A percentile compares a stretch with the other conserved stretches of the same genome.
Evolutionary conservation across 1,140 invertebrate genomes (phyloP).

Genomic region (Diabrotica undecimpunctata): DNA sequence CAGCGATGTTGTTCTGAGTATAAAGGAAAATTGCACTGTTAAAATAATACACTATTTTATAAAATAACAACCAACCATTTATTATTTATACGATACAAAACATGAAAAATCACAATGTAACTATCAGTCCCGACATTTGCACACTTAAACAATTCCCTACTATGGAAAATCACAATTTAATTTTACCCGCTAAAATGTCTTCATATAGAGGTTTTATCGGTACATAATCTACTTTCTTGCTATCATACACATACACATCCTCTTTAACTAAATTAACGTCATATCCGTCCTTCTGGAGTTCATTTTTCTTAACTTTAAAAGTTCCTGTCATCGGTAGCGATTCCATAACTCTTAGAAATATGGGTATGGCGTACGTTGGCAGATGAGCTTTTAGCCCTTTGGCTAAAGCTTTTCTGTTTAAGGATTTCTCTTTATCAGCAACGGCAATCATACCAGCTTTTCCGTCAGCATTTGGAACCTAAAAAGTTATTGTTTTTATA

Average conservation of each 20-base stretch:
- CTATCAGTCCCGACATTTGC: too few relatives aligned
- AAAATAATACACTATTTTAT: too few relatives aligned
- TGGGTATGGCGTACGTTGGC: slow-evolving; percentile 79
- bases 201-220: slow-evolving; percentile 66
- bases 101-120: too few relatives aligned
- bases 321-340: slow-evolving; percentile 83
- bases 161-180: slow-evolving; percentile 19
- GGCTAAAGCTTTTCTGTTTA: slow-evolving; percentile 65
- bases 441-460: slow-evolving; percentile 95
- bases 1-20: too few relatives aligned
- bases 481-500: slow-evolving; percentile 27
- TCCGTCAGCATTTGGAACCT: slow-evolving; percentile 82
- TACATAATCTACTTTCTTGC: slow-evolving; percentile 60
- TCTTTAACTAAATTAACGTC: slow-evolving; percentile 63
- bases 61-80: too few relatives aligned
- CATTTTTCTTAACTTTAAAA: slow-evolving; percentile 86
- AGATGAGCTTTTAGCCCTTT: slow-evolving; percentile 64
- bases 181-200: slow-evolving; percentile 50
- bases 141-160: too few relatives aligned
- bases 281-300: slow-evolving; percentile 77
- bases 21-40: too few relatives aligned
- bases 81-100: too few relatives aligned
- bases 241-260: slow-evolving; percentile 74
- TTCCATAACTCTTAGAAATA: slow-evolving; percentile 82
- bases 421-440: slow-evolving; percentile 64